Evolutionary conservation across 2,113 vertebrate genomes (phyloP), one percentile per base, ranked within the genome.

Genomic region (Alexandromys fortis): DNA sequence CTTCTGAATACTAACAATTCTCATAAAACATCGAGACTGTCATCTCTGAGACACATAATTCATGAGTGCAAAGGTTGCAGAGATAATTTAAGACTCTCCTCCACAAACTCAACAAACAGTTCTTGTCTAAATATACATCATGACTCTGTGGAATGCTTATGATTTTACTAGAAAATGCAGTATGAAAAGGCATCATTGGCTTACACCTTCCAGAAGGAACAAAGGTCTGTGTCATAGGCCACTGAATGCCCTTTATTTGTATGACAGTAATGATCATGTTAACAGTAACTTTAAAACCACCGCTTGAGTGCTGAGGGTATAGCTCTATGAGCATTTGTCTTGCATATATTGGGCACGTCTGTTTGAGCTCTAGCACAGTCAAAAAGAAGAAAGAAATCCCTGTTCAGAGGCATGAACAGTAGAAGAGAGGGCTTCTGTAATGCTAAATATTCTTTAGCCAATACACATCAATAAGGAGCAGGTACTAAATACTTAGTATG

Each of bases 1-100:
- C 65, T 81, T 58, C 94, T 85, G 95, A 98, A 98, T 86, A 95
- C 94, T 94, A 96, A 98, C 96, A 68, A 92, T 91, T 91, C 86
- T 94, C 89, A 79, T 76, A 83, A 98, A 98, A 97, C 12, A 1
- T 96, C 58, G 96, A 96, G 89, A 82, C 85, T 97, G 95, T 86
- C 91, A 97, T 81, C 38, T 47, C 52, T 89, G 35, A 93, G 94
- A 97, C 94, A 97, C 63, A 86, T 95, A 76, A 52, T 90, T 86
- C 76, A 35, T 13, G 91, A 97, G 91, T 95, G 88, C 72, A 97
- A 85, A 94, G 35, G 81, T 14, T 96, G 42, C 61, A 96, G 70
- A 38, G 45, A 96, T 21, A 76, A 83, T 81, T 92, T 95, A 96
- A 92, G 96, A 90, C 89, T 90, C 0, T 0, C 75, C 95, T 91